phyloP scores from a whole-genome alignment of 2,797 vertebrate species.

The Siniperca scherzeri region DNA sequence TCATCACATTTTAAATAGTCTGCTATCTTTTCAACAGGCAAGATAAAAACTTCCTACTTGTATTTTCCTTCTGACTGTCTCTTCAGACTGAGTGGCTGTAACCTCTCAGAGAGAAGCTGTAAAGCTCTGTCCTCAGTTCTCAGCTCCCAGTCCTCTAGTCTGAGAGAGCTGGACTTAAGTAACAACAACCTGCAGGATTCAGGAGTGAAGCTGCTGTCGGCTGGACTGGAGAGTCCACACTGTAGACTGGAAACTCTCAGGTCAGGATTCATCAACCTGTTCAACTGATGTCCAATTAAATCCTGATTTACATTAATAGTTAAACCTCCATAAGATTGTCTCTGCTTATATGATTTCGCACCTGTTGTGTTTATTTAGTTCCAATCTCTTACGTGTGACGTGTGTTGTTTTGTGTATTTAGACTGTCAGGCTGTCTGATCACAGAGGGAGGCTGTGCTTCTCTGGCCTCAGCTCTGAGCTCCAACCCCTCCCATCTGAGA shows the following conservation, averaged over 20 bases:
- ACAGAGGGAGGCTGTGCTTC: background rate
- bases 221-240: background rate
- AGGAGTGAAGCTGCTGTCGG: background rate
- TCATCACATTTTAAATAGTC: too few relatives aligned
- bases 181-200: background rate
- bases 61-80: background rate
- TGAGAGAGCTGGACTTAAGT: background rate
- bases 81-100: background rate
- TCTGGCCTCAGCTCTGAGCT: conserved; percentile 28
- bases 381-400: too few relatives aligned
- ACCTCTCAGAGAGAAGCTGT: background rate
- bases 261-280: background rate
- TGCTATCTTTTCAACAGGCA: too few relatives aligned
- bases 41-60: too few relatives aligned
- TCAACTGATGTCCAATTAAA: too few relatives aligned
- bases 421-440: conserved; percentile 12
- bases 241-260: background rate
- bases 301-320: too few relatives aligned
- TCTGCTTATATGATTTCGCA: too few relatives aligned
- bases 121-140: conserved; percentile 3
- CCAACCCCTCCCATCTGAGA: too few relatives aligned
- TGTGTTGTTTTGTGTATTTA: background rate
- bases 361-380: too few relatives aligned
- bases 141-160: background rate
- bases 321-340: too few relatives aligned